Conservation (phyloP, 2,797 vertebrate species). For the Lophura swinhoii region DNA sequence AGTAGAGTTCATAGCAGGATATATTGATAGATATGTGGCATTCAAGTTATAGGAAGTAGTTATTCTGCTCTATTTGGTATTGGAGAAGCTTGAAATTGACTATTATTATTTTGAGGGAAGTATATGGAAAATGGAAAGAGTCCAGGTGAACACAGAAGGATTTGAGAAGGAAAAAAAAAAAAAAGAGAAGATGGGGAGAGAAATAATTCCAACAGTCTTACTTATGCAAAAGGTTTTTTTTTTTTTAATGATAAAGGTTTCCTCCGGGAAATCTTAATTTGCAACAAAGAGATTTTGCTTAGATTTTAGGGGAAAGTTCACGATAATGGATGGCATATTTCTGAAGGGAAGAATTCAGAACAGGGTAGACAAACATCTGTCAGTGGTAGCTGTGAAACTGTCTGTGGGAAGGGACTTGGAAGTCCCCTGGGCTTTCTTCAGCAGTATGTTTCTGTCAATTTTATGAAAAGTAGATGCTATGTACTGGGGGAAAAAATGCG, state of each 20-base stretch:
- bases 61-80: background rate
- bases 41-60: constrained; percentile 16
- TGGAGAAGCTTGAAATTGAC: background rate
- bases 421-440: constrained; percentile 2
- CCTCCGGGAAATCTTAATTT: background rate
- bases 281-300: background rate
- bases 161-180: background rate
- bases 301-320: background rate
- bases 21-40: background rate
- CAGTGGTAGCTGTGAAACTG: background rate
- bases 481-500: background rate
- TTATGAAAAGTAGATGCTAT: background rate
- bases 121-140: background rate
- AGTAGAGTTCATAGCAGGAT: background rate
- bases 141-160: background rate
- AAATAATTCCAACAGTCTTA: background rate
- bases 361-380: background rate
- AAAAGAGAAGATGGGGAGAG: background rate
- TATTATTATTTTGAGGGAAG: background rate
- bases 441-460: background rate
- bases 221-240: background rate
- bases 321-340: background rate
- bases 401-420: background rate
- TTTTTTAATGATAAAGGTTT: background rate
- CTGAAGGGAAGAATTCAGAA: background rate